A percentile compares a stretch with the other conserved stretches of the same genome.
phyloP scores from a whole-genome alignment of 2,113 vertebrate species.

The Takifugu bimaculatus region DNA sequence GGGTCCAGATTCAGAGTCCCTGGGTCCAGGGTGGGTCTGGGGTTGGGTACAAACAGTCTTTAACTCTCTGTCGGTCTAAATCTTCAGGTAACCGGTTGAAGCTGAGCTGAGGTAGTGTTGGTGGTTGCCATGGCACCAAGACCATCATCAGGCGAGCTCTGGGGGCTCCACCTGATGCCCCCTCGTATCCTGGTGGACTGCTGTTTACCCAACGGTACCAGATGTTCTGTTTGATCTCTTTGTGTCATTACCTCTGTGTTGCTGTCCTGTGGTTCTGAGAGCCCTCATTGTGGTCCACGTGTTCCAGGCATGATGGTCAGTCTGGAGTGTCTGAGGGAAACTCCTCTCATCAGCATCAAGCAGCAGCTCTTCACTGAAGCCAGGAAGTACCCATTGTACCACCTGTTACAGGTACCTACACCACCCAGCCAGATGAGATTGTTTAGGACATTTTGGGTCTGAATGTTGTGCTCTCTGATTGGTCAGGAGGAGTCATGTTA shows the following conservation, averaged over 20 bases:
- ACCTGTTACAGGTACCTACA: slow-evolving; percentile 70
- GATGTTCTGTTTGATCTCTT: not conserved
- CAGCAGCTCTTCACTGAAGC: slow-evolving; percentile 78
- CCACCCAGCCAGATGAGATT: not conserved
- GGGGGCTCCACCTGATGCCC: slow-evolving; percentile 82
- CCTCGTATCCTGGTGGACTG: slow-evolving; percentile 81
- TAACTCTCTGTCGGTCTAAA: slow-evolving; percentile 7
- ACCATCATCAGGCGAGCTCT: slow-evolving; percentile 78
- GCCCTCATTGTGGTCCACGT: no score
- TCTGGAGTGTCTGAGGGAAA: slow-evolving; percentile 77
- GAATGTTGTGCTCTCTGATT: slow-evolving; percentile 20
- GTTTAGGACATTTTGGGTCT: not conserved
- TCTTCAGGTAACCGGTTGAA: slow-evolving; percentile 32
- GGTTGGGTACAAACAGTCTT: not conserved
- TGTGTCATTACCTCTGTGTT: not conserved
- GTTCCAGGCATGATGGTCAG: slow-evolving; percentile 74
- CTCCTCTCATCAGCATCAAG: slow-evolving; percentile 75
- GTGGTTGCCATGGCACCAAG: slow-evolving; percentile 72
- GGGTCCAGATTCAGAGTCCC: no score
- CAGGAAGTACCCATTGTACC: slow-evolving; percentile 75
- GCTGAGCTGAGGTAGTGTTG: slow-evolving; percentile 22
- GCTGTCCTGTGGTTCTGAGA: not conserved
- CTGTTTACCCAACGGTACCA: slow-evolving; percentile 75
- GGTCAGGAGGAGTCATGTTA: slow-evolving; percentile 79
- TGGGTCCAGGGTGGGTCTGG: no score